Evolutionary conservation across 2,797 vertebrate genomes (phyloP), one percentile per base, ranked within the genome.

Genomic region (Acrossocheilus wenchowensis): DNA sequence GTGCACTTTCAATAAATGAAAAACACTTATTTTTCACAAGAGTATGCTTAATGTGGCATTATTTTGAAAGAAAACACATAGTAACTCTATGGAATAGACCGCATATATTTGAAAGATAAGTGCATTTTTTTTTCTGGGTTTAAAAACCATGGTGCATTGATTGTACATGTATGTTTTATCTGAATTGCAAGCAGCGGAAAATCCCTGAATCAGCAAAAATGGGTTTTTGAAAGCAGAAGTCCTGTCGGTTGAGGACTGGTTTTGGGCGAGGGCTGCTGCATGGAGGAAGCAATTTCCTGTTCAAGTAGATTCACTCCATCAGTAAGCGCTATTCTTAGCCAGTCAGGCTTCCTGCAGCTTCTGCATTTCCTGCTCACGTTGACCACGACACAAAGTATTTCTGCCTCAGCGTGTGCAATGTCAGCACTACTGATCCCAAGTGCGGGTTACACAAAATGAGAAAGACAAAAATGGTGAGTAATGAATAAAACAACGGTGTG

Each of bases 301-400:
- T 87, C 84, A 75, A 87, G 86, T 91, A 91, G 87, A 89, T 93
- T 87, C 84, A 75, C 64, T 89, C 89, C 82, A 85, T 90, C 91
- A 90, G 89, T 92, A 90, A 89, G 79, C 80, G 88, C 92, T 95
- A 94, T 94, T 94, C 92, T 92, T 91, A 93, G 89, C 86, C 85
- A 60, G 80, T 74, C 62, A 39, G 85, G 85, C 91, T 92, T 88
- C 93, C 90, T 94, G 91, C 71, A 82, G 81, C 89, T 94, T 93
- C 92, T 94, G 91, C 30, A 82, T 89, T 91, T 93, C 91, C 91
- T 89, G 86, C 78, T 87, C 86, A 90, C 74, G 66, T 84, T 72
- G 80, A 82, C 66, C 34, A 68, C 41, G n/a, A 82, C 66, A 73
- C 86, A 30, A 73, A 75, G 71, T 82, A 57, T 75, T 54, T 89